These are phyloP conservation scores for Seira musarum DNA, from an alignment of 2,888 invertebrate species.

Conservation along the genomic window DNA sequence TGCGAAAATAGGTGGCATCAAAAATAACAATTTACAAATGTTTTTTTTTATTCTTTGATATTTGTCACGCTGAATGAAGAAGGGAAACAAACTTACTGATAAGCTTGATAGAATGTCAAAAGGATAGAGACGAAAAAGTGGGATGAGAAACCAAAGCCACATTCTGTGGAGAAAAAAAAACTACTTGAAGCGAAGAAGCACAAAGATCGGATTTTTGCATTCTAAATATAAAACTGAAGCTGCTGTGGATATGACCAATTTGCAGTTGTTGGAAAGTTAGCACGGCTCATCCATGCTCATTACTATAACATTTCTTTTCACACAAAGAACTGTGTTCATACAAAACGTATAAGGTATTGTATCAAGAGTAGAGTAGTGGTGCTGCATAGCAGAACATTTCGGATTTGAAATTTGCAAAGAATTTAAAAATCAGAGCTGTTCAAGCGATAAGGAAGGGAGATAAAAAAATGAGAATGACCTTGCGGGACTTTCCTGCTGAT, in stretches of 20 bases:
- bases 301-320: no score
- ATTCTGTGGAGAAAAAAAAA: neutral
- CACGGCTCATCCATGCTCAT: no score
- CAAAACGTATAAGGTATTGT: no score
- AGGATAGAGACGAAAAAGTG: neutral
- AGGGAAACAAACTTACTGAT: neutral
- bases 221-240: slow-evolving; percentile 4
- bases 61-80: slow-evolving; percentile 7
- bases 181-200: neutral
- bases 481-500: no score
- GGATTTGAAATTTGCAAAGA: no score
- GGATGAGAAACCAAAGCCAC: neutral
- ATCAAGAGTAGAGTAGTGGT: no score
- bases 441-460: no score
- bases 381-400: no score
- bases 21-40: slow-evolving; percentile 10
- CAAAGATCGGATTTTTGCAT: neutral
- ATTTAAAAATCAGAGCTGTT: no score
- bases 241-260: neutral
- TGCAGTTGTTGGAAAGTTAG: no score
- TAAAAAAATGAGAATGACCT: no score
- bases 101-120: slow-evolving; percentile 6
- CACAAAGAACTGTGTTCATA: no score
- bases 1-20: neutral
- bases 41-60: neutral